phyloP scores from a whole-genome alignment of 2,797 vertebrate species.

The Falco cherrug region DNA sequence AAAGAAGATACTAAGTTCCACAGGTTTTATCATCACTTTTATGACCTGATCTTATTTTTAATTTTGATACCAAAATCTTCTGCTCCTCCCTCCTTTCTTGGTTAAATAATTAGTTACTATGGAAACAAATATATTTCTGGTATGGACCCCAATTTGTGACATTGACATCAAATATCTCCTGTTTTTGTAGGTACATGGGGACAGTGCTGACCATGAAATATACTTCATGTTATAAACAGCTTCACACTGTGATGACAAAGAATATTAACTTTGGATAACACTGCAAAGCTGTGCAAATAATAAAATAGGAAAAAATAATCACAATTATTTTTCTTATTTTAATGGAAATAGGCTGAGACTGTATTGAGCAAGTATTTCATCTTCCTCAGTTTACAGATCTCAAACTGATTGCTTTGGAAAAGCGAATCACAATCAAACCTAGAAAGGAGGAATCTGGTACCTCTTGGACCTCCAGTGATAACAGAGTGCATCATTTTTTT shows the following conservation, averaged over 20 bases:
- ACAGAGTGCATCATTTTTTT: rapidly evolving
- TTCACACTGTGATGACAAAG: background rate
- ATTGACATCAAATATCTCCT: background rate
- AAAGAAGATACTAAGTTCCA: background rate
- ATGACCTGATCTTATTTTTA: background rate
- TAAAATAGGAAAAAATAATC: background rate
- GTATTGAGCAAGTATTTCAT: background rate
- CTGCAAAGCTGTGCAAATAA: background rate
- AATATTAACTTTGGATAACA: background rate
- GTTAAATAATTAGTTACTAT: constrained; percentile 24
- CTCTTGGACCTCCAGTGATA: background rate
- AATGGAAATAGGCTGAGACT: background rate
- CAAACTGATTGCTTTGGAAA: background rate
- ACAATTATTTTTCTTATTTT: background rate
- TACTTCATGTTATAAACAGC: background rate
- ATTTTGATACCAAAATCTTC: background rate
- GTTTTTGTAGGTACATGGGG: background rate
- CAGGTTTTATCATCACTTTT: background rate
- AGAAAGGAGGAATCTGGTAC: background rate
- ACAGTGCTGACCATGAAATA: background rate
- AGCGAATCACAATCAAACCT: background rate
- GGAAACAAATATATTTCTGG: constrained; percentile 5
- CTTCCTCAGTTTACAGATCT: background rate
- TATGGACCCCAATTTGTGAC: background rate
- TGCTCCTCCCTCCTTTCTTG: background rate